Percentiles rank a stretch among this genome's conserved stretches.
phyloP scores from a whole-genome alignment of 1,140 invertebrate genomes.

The Macrocentrus cingulum region DNA sequence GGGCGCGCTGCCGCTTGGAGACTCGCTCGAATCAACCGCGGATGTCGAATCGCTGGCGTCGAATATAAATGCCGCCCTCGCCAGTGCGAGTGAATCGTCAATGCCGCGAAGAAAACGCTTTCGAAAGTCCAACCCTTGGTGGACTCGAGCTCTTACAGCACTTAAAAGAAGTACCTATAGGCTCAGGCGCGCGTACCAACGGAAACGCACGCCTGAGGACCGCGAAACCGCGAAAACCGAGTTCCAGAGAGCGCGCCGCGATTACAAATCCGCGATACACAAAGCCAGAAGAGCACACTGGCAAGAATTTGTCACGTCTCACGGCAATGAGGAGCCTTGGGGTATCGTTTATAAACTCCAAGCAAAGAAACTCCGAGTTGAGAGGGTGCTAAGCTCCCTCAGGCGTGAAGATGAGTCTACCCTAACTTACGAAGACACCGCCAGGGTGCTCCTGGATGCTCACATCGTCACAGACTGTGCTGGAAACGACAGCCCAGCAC shows the following conservation, averaged over 20 bases:
- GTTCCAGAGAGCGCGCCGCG: background rate
- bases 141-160: conserved; percentile 20
- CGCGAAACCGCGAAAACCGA: background rate
- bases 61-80: background rate
- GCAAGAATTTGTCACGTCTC: conserved; percentile 24
- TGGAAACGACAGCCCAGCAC: background rate
- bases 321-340: conserved; percentile 29
- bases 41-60: background rate
- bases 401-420: too few relatives aligned
- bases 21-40: background rate
- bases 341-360: conserved; percentile 23
- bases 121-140: conserved; percentile 24
- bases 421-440: conserved; percentile 4
- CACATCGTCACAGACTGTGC: too few relatives aligned
- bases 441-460: too few relatives aligned
- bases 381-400: too few relatives aligned
- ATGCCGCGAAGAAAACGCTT: background rate
- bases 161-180: conserved; percentile 13
- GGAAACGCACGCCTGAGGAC: background rate
- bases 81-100: background rate
- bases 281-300: conserved; percentile 15
- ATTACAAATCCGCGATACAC: conserved; percentile 3
- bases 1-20: conserved; percentile 1
- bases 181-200: conserved; percentile 10
- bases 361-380: too few relatives aligned